These are phyloP conservation scores for Psix sp. DNA, from an alignment of 1,140 invertebrate genomes.

Conservation along the genomic window DNA sequence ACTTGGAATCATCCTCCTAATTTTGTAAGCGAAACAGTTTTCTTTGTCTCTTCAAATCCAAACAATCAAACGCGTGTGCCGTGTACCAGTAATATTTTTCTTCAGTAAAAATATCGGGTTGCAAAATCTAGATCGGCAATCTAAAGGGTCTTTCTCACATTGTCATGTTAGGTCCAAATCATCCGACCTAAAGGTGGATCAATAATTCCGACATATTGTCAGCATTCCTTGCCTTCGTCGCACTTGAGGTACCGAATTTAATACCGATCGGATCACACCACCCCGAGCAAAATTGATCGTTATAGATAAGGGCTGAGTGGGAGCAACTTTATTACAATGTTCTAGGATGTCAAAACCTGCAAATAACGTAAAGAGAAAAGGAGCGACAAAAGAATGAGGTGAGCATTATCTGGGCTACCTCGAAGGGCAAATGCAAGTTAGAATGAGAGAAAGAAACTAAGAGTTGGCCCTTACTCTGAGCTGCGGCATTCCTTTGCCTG, in stretches of 20 bases:
- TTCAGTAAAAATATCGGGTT: not conserved
- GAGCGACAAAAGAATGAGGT: not conserved
- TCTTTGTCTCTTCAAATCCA: no score
- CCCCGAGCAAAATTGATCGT: slow-evolving; percentile 21
- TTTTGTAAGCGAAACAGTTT: no score
- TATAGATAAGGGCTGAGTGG: slow-evolving; percentile 27
- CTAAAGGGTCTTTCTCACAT: slow-evolving; percentile 10
- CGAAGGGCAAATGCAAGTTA: slow-evolving; percentile 31
- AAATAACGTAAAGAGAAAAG: slow-evolving; percentile 24
- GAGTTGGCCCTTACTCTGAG: slow-evolving; percentile 22
- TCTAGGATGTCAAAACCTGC: slow-evolving; percentile 41
- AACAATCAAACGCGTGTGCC: no score
- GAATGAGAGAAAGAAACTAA: slow-evolving; percentile 48
- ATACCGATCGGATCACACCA: slow-evolving; percentile 3
- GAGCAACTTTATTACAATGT: slow-evolving; percentile 42
- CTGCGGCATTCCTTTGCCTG: slow-evolving; percentile 68
- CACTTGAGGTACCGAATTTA: slow-evolving; percentile 21
- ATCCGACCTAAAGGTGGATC: slow-evolving; percentile 15
- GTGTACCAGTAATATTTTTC: not conserved
- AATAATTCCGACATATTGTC: slow-evolving; percentile 48
- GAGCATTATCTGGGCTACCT: slow-evolving; percentile 21
- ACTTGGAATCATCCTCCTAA: no score
- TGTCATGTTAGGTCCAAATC: slow-evolving; percentile 16
- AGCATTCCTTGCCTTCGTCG: slow-evolving; percentile 34
- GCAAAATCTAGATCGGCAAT: not conserved